Base-by-base conservation (phyloP, 2,888 invertebrate genomes). In the Eupithecia dodoneata region DNA sequence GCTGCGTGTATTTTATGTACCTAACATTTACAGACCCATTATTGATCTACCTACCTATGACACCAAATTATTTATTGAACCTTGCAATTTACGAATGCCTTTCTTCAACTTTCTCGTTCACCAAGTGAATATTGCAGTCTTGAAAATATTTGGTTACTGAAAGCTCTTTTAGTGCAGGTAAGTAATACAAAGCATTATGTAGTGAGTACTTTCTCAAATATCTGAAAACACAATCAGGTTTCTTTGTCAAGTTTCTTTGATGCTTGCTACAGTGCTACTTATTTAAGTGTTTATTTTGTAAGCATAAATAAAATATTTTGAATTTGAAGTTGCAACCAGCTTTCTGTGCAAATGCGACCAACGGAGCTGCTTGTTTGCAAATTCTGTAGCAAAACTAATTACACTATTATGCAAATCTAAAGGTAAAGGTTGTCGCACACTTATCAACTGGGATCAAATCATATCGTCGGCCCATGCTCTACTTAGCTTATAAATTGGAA, bases 361-460 rank as follows among this genome's bases (percentile, higher is more conserved):
- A 73, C 13, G 44, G 18, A 65, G 30, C 42, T n/a, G 52, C 65
- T 75, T 75, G 74, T 81, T 79, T 76, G 52, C 80, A 65, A 65
- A 52, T 44, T 65, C 45, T 41, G n/a, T 52, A 42, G 71, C 65
- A 30, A 30, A 30, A 30, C 30, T 30, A 30, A 30, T 30, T 42
- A 65, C 52, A 72, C 72, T 59, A 71, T 67, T 59, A 75, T 75
- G 73, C 59, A 78, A 78, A 78, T 73, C 67, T 55, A 47, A 10
- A n/a, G 70, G 65, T 18, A 73, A 59, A 59, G 55, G 55, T 55
- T n/a, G n/a, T 52, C 52, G 55, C n/a, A 55, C 55, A 55, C 55
- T 3, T 55, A 55, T 52, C 15, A n/a, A 7, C 15, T n/a, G 15
- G n/a, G n/a, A 15, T n/a, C 6, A 1, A n/a, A 55, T n/a, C 15